Base-by-base conservation (phyloP, 2,888 invertebrate genomes). In the Molanna angustata region DNA sequence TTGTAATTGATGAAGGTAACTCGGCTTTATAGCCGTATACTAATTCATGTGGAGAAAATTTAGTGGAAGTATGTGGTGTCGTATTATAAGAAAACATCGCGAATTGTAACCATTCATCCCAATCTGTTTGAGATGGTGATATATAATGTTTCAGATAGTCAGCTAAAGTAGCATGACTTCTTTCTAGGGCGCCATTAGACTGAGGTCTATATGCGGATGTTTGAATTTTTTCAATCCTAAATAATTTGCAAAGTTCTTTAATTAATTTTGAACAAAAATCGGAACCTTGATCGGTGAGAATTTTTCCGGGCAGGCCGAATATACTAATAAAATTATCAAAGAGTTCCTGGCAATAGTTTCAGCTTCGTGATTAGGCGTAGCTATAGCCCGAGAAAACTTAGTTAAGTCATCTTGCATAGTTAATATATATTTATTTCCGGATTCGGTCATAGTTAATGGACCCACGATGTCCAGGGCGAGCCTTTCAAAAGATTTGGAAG, bases 201-300 rank as follows among this genome's bases (percentile, higher is more conserved):
- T 67, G 65, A n/a, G 66, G 65, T 46, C 64, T 63, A 46, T 66
- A 67, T 6, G 65, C 60, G 19, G 61, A 64, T 6, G 62, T 56
- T 18, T 51, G 56, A n/a, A 64, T 46, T 20, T 66, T 61, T 58
- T 63, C 64, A 2, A 64, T 64, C 60, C 64, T 61, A 35, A 67
- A 62, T 18, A 66, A 39, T 56, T 64, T 64, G 11, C 56, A 56
- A 21, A 65, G 16, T 59, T 67, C 60, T 61, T 64, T 64, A 2
- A 69, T 56, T 41, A 67, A 20, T 6, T 65, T 57, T 2, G 66
- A 65, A 3, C 58, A 65, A 52, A 70, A 69, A 46, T 69, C 63
- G 6, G 64, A 61, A 2, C 67, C 70, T 62, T 67, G 65, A 54
- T 73, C 70, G 0, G 69, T 64, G 1, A 71, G 47, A 21, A 69